Conservation (phyloP, 2,797 vertebrate species). For the Melanotaenia trifasciata region DNA sequence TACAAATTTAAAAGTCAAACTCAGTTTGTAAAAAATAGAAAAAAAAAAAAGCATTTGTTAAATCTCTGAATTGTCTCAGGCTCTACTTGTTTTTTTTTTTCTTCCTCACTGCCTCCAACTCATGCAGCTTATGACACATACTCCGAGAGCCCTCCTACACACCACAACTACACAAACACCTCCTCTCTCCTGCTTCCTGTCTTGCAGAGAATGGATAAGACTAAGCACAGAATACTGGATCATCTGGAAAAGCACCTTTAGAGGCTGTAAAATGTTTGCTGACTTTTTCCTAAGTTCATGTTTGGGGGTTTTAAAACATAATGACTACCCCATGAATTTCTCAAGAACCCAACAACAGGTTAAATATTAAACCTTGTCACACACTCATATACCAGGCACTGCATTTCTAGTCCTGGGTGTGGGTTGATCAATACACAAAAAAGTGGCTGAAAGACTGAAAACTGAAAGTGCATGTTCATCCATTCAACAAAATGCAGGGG, state of each 20-base stretch:
- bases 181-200: conserved; percentile 31
- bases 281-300: conserved; percentile 46
- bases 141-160: conserved; percentile 64
- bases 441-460: not conserved
- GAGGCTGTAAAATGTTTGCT: conserved; percentile 15
- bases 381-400: conserved; percentile 28
- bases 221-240: conserved; percentile 26
- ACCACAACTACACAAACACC: conserved; percentile 49
- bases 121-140: conserved; percentile 45
- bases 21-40: too few relatives aligned
- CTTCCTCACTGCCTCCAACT: conserved; percentile 52
- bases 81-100: conserved; percentile 47
- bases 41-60: conserved; percentile 26
- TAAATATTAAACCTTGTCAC: conserved; percentile 29
- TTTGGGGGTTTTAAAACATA: conserved; percentile 43
- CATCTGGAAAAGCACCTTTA: conserved; percentile 46
- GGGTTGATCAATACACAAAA: conserved; percentile 16
- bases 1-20: not conserved
- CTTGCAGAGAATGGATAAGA: conserved; percentile 33
- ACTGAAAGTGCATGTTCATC: not conserved
- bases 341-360: conserved; percentile 23
- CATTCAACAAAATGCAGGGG: not conserved
- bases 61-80: conserved; percentile 54
- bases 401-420: conserved; percentile 12
- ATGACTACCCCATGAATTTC: conserved; percentile 37